Evolutionary conservation across 2,888 invertebrate genomes (phyloP).

Genomic region (Agrochola macilenta): DNA sequence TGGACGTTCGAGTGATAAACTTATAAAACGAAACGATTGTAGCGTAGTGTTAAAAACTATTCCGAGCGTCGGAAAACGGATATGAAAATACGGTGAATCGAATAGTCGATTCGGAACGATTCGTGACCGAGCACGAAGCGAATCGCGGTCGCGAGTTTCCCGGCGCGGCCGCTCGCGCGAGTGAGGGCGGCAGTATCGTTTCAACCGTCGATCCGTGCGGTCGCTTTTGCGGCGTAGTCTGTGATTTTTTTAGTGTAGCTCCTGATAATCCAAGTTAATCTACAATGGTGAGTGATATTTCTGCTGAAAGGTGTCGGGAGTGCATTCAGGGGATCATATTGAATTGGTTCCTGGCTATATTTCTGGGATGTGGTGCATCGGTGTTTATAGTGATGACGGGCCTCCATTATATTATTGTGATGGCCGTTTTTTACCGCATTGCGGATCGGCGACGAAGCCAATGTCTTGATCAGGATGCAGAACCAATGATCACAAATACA

Average conservation of each 20-base stretch:
- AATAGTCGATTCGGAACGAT: conserved; percentile 87
- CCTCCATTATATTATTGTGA: conserved; percentile 91
- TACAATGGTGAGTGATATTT: conserved; percentile 91
- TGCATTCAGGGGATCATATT: conserved; percentile 80
- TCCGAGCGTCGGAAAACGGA: conserved; percentile 81
- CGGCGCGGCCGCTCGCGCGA: conserved; percentile 89
- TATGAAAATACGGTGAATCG: conserved; percentile 87
- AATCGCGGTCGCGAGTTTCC: conserved; percentile 87
- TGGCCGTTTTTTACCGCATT: conserved; percentile 91
- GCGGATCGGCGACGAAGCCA: conserved; percentile 82
- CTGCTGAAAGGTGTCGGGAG: conserved; percentile 82
- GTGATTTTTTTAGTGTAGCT: conserved; percentile 91
- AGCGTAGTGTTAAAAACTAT: conserved; percentile 74
- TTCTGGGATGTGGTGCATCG: conserved; percentile 86
- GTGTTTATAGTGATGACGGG: conserved; percentile 90
- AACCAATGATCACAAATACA: conserved; percentile 63
- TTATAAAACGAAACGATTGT: conserved; percentile 77
- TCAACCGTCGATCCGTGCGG: conserved; percentile 90
- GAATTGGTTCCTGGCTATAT: conserved; percentile 81
- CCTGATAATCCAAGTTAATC: conserved; percentile 91
- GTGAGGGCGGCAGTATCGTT: conserved; percentile 91
- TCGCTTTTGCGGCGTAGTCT: conserved; percentile 90
- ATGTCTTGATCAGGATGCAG: conserved; percentile 69
- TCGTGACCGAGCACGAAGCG: conserved; percentile 85
- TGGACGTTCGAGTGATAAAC: conserved; percentile 82